These are phyloP conservation scores for Drosophila kikkawai DNA, from an alignment of 1,140 invertebrate genomes.

Conservation along the genomic window DNA sequence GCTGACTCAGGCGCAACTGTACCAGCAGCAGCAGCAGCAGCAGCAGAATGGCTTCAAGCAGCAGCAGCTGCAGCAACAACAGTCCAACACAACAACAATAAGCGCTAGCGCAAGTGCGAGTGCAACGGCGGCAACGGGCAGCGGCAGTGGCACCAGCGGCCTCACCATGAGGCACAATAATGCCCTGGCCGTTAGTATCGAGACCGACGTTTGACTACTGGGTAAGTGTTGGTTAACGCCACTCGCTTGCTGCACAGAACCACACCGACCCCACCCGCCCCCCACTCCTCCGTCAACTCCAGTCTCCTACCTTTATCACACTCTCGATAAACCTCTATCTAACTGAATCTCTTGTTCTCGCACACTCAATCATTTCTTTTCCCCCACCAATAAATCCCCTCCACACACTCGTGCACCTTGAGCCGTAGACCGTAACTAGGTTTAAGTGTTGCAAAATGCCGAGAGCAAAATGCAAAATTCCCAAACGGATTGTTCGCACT, in stretches of 20 bases:
- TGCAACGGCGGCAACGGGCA: conserved; percentile 70
- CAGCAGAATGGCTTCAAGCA: conserved; percentile 66
- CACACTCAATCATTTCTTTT: conserved; percentile 12
- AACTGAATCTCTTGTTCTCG: conserved; percentile 19
- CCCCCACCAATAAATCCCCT: not conserved
- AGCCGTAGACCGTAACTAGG: conserved; percentile 33
- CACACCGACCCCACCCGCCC: too few species aligned
- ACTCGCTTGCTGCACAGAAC: conserved; percentile 33
- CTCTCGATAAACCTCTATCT: conserved; percentile 3
- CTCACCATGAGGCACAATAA: conserved; percentile 94
- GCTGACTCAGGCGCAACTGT: conserved; percentile 48
- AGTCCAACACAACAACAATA: conserved; percentile 63
- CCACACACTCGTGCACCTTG: conserved; percentile 27
- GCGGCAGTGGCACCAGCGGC: conserved; percentile 90
- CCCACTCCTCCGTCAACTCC: not conserved
- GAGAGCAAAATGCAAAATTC: conserved; percentile 38
- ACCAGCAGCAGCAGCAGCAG: conserved; percentile 46
- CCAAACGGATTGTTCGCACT: conserved; percentile 35
- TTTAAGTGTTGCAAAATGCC: conserved; percentile 52
- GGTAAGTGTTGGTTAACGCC: conserved; percentile 87
- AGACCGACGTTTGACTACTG: conserved; percentile 99
- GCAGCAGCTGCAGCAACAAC: conserved; percentile 55
- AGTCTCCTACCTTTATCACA: conserved; percentile 12
- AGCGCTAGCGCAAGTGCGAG: conserved; percentile 45
- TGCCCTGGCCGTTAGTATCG: conserved; percentile 91